phyloP scores from a whole-genome alignment of 2,797 vertebrate species.

The Apodemus agrarius region DNA sequence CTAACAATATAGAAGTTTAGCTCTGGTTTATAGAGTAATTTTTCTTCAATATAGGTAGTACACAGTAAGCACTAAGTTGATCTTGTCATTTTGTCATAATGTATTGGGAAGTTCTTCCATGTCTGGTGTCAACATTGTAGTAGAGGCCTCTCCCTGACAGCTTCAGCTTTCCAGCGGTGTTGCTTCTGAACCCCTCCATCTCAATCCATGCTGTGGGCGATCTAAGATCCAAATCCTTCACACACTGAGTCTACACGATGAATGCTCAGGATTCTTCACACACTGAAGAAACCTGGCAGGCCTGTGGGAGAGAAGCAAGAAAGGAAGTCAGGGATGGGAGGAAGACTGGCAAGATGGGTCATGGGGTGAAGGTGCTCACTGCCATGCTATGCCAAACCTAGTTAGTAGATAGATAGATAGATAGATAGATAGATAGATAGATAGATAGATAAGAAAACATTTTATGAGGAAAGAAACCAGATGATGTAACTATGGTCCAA shows the following conservation, averaged over 20 bases:
- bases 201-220: fast-evolving
- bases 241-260: constrained; percentile 58
- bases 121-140: too few relatives aligned
- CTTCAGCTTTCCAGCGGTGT: background rate
- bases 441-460: too few relatives aligned
- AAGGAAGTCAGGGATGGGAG: background rate
- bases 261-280: constrained; percentile 69
- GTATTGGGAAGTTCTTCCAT: background rate
- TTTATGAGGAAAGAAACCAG: background rate
- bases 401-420: too few relatives aligned
- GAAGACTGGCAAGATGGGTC: background rate
- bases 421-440: too few relatives aligned
- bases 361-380: background rate
- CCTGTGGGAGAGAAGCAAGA: constrained; percentile 78
- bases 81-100: background rate
- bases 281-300: constrained; percentile 85
- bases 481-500: background rate
- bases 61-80: background rate
- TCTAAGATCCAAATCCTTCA: background rate
- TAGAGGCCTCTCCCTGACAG: too few relatives aligned
- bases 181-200: background rate
- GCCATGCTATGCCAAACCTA: background rate
- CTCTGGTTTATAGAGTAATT: background rate
- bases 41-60: background rate
- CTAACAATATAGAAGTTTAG: constrained; percentile 17